phyloP scores from a whole-genome alignment of 2,888 invertebrate species.

The Sussaba pulchella region DNA sequence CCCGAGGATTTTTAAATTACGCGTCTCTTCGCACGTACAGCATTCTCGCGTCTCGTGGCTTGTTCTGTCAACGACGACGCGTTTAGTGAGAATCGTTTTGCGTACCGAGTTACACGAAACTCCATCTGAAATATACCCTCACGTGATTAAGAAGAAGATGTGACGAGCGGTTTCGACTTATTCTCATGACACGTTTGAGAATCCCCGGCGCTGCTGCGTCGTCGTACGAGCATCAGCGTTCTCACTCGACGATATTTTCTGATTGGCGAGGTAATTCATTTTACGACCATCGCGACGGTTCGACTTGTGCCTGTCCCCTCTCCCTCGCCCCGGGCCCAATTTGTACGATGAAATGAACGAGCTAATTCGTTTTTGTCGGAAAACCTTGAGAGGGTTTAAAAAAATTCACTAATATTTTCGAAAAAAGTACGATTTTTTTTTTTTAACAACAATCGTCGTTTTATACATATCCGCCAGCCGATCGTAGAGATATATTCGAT shows the following conservation, averaged over 20 bases:
- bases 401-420: too few species aligned
- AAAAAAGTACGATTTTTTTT: too few species aligned
- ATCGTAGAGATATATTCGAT: too few species aligned
- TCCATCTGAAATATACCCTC: conserved; percentile 4
- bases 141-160: conserved; percentile 21
- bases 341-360: neutral
- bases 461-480: too few species aligned
- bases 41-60: conserved; percentile 18
- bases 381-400: neutral
- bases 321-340: neutral
- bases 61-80: neutral
- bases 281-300: too few species aligned
- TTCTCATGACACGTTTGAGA: too few species aligned
- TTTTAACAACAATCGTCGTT: too few species aligned
- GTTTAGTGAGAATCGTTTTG: conserved; percentile 49
- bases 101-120: conserved; percentile 21
- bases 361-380: neutral
- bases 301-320: neutral
- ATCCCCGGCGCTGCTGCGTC: neutral
- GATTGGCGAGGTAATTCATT: too few species aligned
- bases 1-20: conserved; percentile 3
- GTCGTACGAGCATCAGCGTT: neutral
- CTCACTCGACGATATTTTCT: too few species aligned
- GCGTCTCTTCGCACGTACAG: neutral
- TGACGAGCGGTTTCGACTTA: conserved; percentile 17